Conservation (phyloP, 1,140 invertebrate genomes). For the Sycophila sp. region DNA sequence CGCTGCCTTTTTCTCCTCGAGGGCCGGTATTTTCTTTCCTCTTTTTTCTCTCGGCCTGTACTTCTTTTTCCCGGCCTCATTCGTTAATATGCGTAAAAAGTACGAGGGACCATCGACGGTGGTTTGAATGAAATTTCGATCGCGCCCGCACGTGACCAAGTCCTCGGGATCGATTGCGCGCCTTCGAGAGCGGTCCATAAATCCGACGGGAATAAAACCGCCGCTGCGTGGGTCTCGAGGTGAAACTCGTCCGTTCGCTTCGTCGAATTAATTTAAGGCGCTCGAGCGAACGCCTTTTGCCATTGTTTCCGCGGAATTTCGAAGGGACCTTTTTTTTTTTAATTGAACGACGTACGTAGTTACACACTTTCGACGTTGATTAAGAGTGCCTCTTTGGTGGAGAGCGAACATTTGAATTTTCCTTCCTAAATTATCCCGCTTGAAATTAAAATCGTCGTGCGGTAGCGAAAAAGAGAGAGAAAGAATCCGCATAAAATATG, state of each 20-base stretch:
- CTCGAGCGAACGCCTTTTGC: no score
- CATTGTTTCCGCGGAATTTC: no score
- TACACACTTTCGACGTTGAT: not conserved
- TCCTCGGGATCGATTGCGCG: not conserved
- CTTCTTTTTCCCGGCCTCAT: not conserved
- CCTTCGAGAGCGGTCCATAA: conserved; percentile 8
- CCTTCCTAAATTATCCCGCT: no score
- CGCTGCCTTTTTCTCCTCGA: no score
- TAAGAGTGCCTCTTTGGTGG: no score
- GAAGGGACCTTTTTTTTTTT: no score
- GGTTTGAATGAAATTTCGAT: conserved; percentile 6
- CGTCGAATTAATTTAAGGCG: not conserved
- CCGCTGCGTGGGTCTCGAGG: not conserved
- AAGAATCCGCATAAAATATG: no score
- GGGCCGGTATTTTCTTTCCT: not conserved
- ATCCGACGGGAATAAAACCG: not conserved
- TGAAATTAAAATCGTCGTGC: no score
- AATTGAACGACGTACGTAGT: no score
- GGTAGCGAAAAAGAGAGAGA: no score
- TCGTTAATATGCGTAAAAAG: conserved; percentile 7
- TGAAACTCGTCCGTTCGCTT: not conserved
- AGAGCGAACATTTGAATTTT: no score
- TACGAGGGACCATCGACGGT: not conserved
- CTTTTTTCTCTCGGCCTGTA: no score
- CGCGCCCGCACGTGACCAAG: not conserved